Conservation (phyloP, 2,888 invertebrate genomes). For the Imbricaverruca yamaguchii region DNA sequence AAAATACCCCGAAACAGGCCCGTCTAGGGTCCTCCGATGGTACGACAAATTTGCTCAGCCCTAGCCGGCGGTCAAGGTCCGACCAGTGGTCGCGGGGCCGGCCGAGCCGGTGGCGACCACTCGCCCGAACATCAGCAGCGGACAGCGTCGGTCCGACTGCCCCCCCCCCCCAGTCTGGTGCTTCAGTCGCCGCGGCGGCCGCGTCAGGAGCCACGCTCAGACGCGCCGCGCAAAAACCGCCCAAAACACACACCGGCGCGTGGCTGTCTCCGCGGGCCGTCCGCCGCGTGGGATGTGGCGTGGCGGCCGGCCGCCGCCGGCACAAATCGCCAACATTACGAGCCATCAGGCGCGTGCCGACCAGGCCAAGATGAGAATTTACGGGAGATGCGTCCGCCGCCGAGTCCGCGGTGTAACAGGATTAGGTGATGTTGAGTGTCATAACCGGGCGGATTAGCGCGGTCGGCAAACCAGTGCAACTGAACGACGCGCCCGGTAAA, state of each 20-base stretch:
- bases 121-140: too few species aligned
- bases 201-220: too few species aligned
- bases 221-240: background rate
- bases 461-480: slow-evolving; percentile 3
- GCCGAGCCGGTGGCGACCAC: too few species aligned
- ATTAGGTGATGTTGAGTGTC: background rate
- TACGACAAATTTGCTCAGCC: too few species aligned
- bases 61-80: too few species aligned
- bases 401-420: background rate
- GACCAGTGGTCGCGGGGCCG: too few species aligned
- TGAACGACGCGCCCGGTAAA: background rate
- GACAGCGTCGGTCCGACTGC: too few species aligned
- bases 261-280: background rate
- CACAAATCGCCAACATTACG: background rate
- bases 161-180: too few species aligned
- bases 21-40: too few species aligned
- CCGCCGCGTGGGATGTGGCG: background rate
- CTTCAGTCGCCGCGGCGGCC: too few species aligned
- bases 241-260: background rate
- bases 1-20: too few species aligned
- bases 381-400: background rate
- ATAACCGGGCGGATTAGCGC: background rate
- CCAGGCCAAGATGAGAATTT: background rate
- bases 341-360: background rate
- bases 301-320: background rate